Base-by-base conservation (phyloP, 2,888 invertebrate genomes). In the Spilosoma lubricipeda region DNA sequence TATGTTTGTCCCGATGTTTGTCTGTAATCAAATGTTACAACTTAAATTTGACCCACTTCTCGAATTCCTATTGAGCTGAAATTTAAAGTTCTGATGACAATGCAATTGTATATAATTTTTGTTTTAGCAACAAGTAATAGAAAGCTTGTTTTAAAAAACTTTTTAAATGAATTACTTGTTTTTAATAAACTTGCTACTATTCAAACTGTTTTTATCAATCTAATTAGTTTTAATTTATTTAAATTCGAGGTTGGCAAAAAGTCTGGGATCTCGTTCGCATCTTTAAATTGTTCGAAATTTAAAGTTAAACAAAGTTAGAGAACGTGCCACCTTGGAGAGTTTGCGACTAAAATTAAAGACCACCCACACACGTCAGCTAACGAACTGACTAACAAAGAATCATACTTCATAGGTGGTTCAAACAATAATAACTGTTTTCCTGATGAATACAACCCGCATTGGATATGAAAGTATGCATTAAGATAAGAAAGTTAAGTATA, bases 201-300 rank as follows among this genome's bases (percentile, higher is more conserved):
- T n/a, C n/a, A n/a, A n/a, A n/a, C n/a, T n/a, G n/a, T n/a, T n/a
- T n/a, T n/a, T n/a, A n/a, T n/a, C n/a, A n/a, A n/a, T n/a, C n/a
- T n/a, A n/a, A n/a, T n/a, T n/a, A n/a, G n/a, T n/a, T n/a, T n/a
- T 2, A 18, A 18, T 52, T 7, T 8, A 68, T 68, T 67, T 45
- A 76, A 74, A 69, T 74, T n/a, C 36, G 39, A 23, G 11, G 23
- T 71, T 64, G 42, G 39, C 70, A 82, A 80, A 83, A 82, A 79
- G 69, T 85, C 84, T 85, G 78, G 82, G 86, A 81, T 85, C 81
- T 72, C 80, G 79, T 89, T 91, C 86, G 90, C 90, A 56, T n/a
- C n/a, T 56, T 77, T 45, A 66, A 73, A 72, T 48, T 30, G 36
- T 67, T 67, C 65, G 52, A 70, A 59, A 48, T 64, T 70, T 48